phyloP scores from a whole-genome alignment of 35 echinoderm and acorn worm genomes.

The Patiria miniata region DNA sequence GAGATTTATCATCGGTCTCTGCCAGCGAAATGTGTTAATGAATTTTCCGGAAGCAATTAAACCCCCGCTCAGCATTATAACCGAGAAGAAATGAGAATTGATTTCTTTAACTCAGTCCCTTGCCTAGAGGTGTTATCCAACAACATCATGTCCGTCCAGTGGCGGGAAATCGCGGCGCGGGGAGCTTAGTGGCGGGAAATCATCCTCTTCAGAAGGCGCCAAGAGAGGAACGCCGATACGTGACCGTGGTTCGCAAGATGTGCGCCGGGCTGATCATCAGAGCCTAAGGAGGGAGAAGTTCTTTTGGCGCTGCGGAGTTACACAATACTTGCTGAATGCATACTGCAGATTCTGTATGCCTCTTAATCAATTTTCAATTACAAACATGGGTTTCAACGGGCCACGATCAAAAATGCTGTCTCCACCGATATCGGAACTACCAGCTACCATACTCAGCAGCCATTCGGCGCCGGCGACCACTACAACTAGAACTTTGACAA shows the following conservation, averaged over 20 bases:
- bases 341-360: no score
- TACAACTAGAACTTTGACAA: no score
- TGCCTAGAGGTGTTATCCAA: background rate
- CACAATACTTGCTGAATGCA: no score
- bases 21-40: constrained; percentile 11
- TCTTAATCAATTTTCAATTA: no score
- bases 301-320: no score
- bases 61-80: background rate
- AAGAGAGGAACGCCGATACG: background rate
- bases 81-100: background rate
- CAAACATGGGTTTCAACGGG: no score
- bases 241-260: background rate
- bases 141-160: background rate
- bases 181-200: constrained; percentile 12
- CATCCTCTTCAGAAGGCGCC: constrained; percentile 1
- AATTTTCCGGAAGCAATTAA: constrained; percentile 26
- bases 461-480: no score
- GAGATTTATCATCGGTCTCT: background rate
- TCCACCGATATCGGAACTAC: no score
- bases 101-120: background rate
- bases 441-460: no score
- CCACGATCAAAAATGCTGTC: no score
- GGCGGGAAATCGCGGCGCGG: background rate
- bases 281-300: no score
- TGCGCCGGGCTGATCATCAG: background rate